Conservation (phyloP, 2,113 vertebrate genomes). For the Nothobranchius furzeri region DNA sequence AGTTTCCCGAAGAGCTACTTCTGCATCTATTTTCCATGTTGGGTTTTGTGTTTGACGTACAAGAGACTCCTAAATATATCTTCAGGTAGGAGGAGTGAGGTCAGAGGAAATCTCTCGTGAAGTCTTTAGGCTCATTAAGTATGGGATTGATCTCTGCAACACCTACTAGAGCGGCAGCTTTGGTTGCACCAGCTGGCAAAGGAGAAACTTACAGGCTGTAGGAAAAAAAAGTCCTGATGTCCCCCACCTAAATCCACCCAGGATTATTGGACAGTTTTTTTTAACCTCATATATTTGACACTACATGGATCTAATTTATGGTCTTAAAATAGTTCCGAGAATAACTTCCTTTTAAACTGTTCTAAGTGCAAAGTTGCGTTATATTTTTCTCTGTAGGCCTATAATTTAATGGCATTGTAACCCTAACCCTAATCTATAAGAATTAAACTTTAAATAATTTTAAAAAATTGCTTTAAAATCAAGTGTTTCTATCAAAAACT, state of each 20-base stretch:
- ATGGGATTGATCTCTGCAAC: conserved; percentile 70
- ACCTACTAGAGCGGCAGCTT: conserved; percentile 56
- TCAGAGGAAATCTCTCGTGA: conserved; percentile 70
- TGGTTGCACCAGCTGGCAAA: conserved; percentile 54
- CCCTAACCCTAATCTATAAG: too few relatives aligned
- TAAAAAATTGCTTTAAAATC: too few relatives aligned
- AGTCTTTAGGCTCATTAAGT: conserved; percentile 72
- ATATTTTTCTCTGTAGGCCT: too few relatives aligned
- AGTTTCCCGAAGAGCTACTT: neutral
- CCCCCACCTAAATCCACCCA: conserved; percentile 13
- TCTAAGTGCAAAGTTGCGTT: too few relatives aligned
- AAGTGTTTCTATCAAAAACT: too few relatives aligned
- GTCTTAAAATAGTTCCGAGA: neutral
- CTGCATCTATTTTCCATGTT: neutral
- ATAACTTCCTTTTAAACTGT: neutral
- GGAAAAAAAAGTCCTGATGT: neutral
- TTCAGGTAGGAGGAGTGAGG: conserved; percentile 53
- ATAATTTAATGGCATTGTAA: too few relatives aligned
- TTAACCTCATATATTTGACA: neutral
- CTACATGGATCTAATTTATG: neutral
- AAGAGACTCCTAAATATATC: conserved; percentile 57
- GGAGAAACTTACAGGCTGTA: conserved; percentile 33
- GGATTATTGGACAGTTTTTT: neutral
- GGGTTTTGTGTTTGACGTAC: conserved; percentile 16
- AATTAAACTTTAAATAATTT: too few relatives aligned